Conservation (phyloP, 2,888 invertebrate species). For the Brachypalpus laphriformis region DNA sequence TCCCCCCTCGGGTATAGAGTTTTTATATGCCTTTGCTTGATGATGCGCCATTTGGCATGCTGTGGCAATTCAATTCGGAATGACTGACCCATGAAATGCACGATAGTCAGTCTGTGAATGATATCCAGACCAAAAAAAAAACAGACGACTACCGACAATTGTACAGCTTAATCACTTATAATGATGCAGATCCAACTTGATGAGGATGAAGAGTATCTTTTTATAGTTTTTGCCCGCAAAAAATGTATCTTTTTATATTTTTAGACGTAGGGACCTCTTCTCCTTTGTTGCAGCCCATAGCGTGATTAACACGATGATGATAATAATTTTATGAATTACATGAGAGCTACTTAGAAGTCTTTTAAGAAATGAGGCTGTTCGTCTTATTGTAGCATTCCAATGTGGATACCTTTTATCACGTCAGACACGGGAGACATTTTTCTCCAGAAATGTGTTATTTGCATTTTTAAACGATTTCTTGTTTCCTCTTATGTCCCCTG, state of each 20-base stretch:
- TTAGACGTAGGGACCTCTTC: too few relatives aligned
- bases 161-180: slow-evolving; percentile 54
- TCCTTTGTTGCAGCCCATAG: neutral
- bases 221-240: neutral
- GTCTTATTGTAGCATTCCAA: slow-evolving; percentile 6
- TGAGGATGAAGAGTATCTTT: slow-evolving; percentile 4
- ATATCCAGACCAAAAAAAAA: slow-evolving; percentile 1
- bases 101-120: neutral
- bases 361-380: neutral
- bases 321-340: slow-evolving; percentile 43
- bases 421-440: slow-evolving; percentile 5
- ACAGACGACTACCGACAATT: slow-evolving; percentile 23
- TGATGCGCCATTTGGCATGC: slow-evolving; percentile 31
- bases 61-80: slow-evolving; percentile 19
- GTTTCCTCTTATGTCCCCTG: slow-evolving; percentile 12
- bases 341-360: slow-evolving; percentile 37
- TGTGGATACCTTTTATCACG: slow-evolving; percentile 40
- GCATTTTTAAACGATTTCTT: slow-evolving; percentile 50
- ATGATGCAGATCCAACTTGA: slow-evolving; percentile 32
- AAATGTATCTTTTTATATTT: slow-evolving; percentile 29
- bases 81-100: slow-evolving; percentile 39
- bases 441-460: slow-evolving; percentile 42
- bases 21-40: too few relatives aligned
- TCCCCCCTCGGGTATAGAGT: too few relatives aligned
- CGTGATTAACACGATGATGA: slow-evolving; percentile 48